phyloP scores from a whole-genome alignment of 2,113 vertebrate species.

The Dunckerocampus dactyliophorus region DNA sequence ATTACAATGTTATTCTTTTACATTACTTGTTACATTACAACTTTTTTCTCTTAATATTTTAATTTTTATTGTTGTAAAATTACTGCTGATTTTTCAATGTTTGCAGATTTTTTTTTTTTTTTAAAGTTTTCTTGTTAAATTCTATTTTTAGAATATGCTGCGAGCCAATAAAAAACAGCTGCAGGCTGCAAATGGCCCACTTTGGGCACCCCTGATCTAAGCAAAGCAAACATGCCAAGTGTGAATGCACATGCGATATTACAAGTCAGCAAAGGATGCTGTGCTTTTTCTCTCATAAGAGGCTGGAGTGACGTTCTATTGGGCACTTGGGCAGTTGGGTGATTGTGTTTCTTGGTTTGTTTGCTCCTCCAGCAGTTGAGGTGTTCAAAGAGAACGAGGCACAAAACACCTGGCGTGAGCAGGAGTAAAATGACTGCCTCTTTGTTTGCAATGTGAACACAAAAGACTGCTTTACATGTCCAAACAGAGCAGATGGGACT shows the following conservation, averaged over 20 bases:
- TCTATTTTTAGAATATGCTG: too few species aligned
- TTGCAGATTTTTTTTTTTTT: too few species aligned
- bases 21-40: background rate
- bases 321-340: constrained; percentile 27
- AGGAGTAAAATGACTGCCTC: constrained; percentile 28
- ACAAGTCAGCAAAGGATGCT: background rate
- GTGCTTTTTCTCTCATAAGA: background rate
- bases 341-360: constrained; percentile 20
- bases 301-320: constrained; percentile 46
- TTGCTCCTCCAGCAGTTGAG: constrained; percentile 17
- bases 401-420: constrained; percentile 51
- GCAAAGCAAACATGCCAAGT: too few species aligned
- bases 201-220: background rate
- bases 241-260: background rate
- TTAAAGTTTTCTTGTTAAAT: too few species aligned
- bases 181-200: too few species aligned
- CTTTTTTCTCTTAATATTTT: background rate
- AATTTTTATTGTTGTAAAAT: too few species aligned
- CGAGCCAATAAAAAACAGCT: too few species aligned
- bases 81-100: too few species aligned
- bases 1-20: too few species aligned
- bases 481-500: constrained; percentile 53
- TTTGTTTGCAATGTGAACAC: constrained; percentile 40
- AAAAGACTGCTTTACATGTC: constrained; percentile 44
- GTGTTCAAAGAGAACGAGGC: constrained; percentile 23